Evolutionary conservation across 2,888 invertebrate genomes (phyloP).

Genomic region (Dexiosoma caninum): DNA sequence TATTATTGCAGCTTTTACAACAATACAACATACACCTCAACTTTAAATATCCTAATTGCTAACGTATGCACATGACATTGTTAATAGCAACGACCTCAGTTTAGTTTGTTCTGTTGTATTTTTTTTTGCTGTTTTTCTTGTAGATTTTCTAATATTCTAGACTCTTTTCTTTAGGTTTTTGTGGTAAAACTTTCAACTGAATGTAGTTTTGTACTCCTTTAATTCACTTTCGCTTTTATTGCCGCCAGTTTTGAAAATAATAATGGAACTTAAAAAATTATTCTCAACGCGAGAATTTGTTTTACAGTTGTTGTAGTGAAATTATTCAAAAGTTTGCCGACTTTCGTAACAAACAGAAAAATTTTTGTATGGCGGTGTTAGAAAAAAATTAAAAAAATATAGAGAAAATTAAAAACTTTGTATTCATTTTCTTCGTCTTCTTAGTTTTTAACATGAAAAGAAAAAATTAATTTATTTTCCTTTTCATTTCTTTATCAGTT

Average conservation of each 20-base stretch:
- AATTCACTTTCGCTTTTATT: conserved; percentile 63
- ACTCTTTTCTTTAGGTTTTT: conserved; percentile 37
- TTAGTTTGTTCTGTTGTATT: not conserved
- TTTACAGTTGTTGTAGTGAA: conserved; percentile 61
- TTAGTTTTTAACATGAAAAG: not conserved
- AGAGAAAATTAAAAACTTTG: conserved; percentile 48
- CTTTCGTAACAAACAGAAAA: conserved; percentile 63
- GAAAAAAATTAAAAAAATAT: not conserved
- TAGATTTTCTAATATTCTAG: conserved; percentile 54
- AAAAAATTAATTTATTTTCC: conserved; percentile 33
- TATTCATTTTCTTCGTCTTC: conserved; percentile 46
- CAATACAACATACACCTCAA: not conserved
- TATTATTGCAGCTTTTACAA: not conserved
- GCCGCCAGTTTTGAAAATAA: conserved; percentile 49
- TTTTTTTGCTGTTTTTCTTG: not conserved
- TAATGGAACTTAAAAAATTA: conserved; percentile 32
- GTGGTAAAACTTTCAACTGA: conserved; percentile 57
- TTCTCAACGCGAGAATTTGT: conserved; percentile 55
- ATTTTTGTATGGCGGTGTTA: conserved; percentile 51
- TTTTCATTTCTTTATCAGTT: conserved; percentile 49
- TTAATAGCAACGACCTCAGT: conserved; percentile 48
- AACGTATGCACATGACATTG: conserved; percentile 38
- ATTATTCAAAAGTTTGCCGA: conserved; percentile 68
- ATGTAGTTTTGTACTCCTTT: conserved; percentile 42
- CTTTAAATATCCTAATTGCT: too few relatives aligned